Evolutionary conservation across 2,113 vertebrate species (phyloP), one percentile per base, ranked within the genome.

Genomic region (Tachuris rubrigastra): DNA sequence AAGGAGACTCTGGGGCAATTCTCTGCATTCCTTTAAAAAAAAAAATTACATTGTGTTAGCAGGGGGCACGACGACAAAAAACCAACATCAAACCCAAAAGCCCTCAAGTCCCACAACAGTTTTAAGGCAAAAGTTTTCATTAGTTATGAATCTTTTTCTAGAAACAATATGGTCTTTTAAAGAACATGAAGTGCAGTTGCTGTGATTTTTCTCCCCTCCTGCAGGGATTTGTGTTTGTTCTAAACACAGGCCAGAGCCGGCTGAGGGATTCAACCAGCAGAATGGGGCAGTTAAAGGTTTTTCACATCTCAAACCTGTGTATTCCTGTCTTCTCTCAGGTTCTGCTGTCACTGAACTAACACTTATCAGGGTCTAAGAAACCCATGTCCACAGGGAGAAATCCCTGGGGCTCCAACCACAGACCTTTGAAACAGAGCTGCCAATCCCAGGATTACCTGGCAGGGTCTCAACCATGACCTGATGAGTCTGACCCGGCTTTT

Each of bases 1-100:
- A 65, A 19, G 98, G 97, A 13, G 97, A 69, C 10, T 97, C 98
- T 0, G 31, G 97, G 0, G 63, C 68, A 49, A 30, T 46, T 20
- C 30, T 47, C 68, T 97, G 97, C 93, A 90, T 53, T 49, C 52
- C 91, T 59, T 59, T 83, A 74, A 95, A 66, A 87, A 65, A 17
- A 56, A 18, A 80, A 89, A 78, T 7, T 4, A 56, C 9, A 84
- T 79, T 4, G 24, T 9, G 25, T 72, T 27, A 85, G 53, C 0
- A 4, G 33, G 10, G 22, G 7, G 41, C 16, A 87, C 8, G 59
- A 16, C 8, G 13, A 42, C 7, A 46, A 78, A 42, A 23, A 13
- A 0, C 1, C 27, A 47, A 16, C 35, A 71, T 37, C 15, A 41
- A 78, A 66, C 27, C 23, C 23, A 11, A 35, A 23, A 59, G 14